Evolutionary conservation across 2,797 vertebrate species (phyloP), one percentile per base, ranked within the genome.

Genomic region (Anabas testudineus): DNA sequence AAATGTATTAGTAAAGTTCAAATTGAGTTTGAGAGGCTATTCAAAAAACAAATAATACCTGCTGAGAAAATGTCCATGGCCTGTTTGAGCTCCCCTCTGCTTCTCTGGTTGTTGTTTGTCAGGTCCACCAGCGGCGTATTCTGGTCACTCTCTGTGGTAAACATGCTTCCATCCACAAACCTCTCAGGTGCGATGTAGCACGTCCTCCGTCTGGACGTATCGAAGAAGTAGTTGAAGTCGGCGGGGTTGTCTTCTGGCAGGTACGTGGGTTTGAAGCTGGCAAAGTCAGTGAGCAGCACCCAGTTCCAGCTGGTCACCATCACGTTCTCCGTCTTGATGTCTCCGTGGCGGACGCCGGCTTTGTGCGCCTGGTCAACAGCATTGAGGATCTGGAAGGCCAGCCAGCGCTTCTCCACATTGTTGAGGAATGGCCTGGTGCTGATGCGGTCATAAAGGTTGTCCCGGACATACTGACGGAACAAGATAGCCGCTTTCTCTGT

Each of bases 261-360:
- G 15, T 95, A 98, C 0, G 97, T 99, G 62, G 98, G 98, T 67
- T 99, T 99, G 90, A 99, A 99, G 90, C 97, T 99, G 79, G 97
- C 97, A 56, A 99, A 98, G 90, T 99, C 98, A 0, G 97, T 98
- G 1, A 99, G 93, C 78, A 99, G 95, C 55, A 98, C 96, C 97
- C 97, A 99, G 89, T 98, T 99, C 98, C 98, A 99, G 92, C 97
- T 99, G 66, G 97, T 97, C 76, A 99, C 98, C 98, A 99, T 99
- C 56, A 99, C 93, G 30, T 99, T 99, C 87, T 99, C 98, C 0
- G 98, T 99, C 90, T 99, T 99, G 66, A 99, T 99, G 87, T 99
- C 97, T 0, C 98, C 98, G 0, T 99, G 97, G 16, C 97, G 95
- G 7, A 99, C 98, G 2, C 97, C 97, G 0, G 96, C 96, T 49